Evolutionary conservation across 2,888 invertebrate genomes (phyloP).

Genomic region (Sipha maydis): DNA sequence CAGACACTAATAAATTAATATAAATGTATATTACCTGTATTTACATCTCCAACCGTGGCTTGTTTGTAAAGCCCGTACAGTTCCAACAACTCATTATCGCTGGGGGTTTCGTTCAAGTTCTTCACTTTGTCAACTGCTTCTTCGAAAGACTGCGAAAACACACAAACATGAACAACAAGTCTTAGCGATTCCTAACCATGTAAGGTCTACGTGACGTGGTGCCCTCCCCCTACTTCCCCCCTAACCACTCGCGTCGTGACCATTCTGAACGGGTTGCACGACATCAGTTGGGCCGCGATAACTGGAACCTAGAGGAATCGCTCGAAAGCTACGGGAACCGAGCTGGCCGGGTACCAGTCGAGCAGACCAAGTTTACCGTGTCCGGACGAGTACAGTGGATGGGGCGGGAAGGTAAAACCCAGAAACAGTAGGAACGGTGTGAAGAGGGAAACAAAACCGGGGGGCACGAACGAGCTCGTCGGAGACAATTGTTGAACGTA

Average conservation of each 20-base stretch:
- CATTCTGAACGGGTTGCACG: not conserved
- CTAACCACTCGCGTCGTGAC: not conserved
- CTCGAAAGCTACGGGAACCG: too few relatives aligned
- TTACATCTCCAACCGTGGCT: constrained; percentile 87
- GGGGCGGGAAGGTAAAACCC: too few relatives aligned
- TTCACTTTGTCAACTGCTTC: constrained; percentile 87
- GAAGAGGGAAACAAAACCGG: too few relatives aligned
- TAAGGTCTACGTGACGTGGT: too few relatives aligned
- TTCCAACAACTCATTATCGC: constrained; percentile 84
- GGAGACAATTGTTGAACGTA: too few relatives aligned
- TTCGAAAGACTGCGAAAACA: constrained; percentile 77
- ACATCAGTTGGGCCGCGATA: too few relatives aligned
- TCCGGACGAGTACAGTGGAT: too few relatives aligned
- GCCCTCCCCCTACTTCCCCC: not conserved
- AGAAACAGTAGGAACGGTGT: too few relatives aligned
- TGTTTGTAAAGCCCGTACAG: constrained; percentile 91
- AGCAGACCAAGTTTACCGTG: too few relatives aligned
- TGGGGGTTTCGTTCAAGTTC: constrained; percentile 80
- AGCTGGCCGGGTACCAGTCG: too few relatives aligned
- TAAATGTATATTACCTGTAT: constrained; percentile 76
- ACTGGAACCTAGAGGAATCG: too few relatives aligned
- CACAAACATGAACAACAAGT: not conserved
- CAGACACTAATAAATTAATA: not conserved
- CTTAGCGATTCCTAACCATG: not conserved
- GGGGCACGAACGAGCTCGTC: too few relatives aligned